Evolutionary conservation across 2,888 invertebrate genomes (phyloP), one percentile per base, ranked within the genome.

Genomic region (Tiphia femorata): DNA sequence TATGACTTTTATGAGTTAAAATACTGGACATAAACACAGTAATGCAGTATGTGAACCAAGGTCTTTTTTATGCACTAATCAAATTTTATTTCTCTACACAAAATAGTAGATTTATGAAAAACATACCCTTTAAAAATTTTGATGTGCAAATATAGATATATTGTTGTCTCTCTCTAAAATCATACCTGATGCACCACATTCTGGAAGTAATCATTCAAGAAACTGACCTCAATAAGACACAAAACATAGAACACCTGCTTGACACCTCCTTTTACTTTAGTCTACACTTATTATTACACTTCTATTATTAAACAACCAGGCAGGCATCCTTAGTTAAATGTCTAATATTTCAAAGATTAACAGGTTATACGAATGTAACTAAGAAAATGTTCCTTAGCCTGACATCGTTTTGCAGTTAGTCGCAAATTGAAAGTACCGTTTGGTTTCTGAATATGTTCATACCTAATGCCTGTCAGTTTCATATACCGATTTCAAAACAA

Each of bases 201-300:
- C 68, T 38, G 59, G 59, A 71, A 71, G 56, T 59, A 54, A 62
- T 60, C 14, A 38, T 42, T 35, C 35, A 54, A 57, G 49, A 42
- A 63, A 56, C 53, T 49, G 33, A 54, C 56, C 53, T 57, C 53
- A 44, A 43, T 35, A 49, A 53, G 29, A 58, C 59, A 64, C 56
- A 59, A 56, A 50, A 42, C 30, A 58, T 55, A 44, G 60, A 75
- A 68, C 60, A 63, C 65, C 66, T 62, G 69, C 62, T 63, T 62
- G 55, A 44, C 57, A 57, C 60, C 53, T 53, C 55, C 52, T 53
- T 51, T 64, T 68, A 71, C 52, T 61, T 64, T 67, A 69, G 68
- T 41, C 46, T 70, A 70, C n/a, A 75, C 63, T 70, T 71, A 70
- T 73, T 64, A 70, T 58, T 75, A 59, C 66, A 75, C 70, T 72